Percentiles rank a stretch among this genome's conserved stretches.
These are phyloP conservation scores for Palloptera scutellata DNA, from an alignment of 2,888 invertebrate species.

Conservation along the genomic window DNA sequence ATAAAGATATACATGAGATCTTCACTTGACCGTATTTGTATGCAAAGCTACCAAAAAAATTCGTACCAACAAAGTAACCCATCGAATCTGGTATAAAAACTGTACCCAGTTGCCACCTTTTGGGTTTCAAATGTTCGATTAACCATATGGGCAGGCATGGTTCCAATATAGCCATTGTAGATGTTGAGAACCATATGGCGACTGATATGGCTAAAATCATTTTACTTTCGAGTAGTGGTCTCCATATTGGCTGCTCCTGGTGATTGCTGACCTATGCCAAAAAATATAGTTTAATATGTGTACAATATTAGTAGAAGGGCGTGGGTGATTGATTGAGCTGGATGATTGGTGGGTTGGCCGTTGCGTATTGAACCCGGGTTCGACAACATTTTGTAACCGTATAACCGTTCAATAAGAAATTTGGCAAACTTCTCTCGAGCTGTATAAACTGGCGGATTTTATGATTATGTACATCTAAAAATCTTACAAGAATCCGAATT, in stretches of 20 bases:
- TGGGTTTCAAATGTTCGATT: conserved; percentile 65
- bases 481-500: too few species aligned
- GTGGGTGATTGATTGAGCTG: too few species aligned
- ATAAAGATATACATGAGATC: conserved; percentile 70
- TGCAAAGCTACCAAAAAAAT: conserved; percentile 76
- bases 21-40: conserved; percentile 72
- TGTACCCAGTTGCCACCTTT: conserved; percentile 77
- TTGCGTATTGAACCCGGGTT: too few species aligned
- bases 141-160: conserved; percentile 86
- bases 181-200: conserved; percentile 80
- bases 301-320: not conserved
- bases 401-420: too few species aligned
- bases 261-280: conserved; percentile 43
- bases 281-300: not conserved
- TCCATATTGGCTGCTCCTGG: conserved; percentile 65
- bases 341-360: too few species aligned
- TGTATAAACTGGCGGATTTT: too few species aligned
- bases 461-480: too few species aligned
- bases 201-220: conserved; percentile 72
- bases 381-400: too few species aligned
- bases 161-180: conserved; percentile 83
- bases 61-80: conserved; percentile 83
- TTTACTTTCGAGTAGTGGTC: conserved; percentile 69
- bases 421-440: too few species aligned
- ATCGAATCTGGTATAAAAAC: conserved; percentile 87